phyloP scores from a whole-genome alignment of 2,888 invertebrate species.

The Melinopterus prodromus region DNA sequence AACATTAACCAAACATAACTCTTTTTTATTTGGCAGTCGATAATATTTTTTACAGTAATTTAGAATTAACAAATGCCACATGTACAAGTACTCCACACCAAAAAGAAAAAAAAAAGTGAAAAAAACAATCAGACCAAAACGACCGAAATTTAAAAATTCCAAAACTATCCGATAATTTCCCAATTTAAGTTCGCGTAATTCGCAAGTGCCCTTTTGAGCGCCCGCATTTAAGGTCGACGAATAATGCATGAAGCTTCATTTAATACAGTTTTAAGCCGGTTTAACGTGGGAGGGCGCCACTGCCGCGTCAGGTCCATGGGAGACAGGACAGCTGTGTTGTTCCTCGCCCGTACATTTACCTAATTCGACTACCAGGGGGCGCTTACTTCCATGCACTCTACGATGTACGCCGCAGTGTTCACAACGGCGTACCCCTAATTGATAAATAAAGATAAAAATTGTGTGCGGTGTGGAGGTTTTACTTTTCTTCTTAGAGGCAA shows the following conservation, averaged over 20 bases:
- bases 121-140: too few species aligned
- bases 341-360: not conserved
- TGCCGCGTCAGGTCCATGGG: constrained; percentile 50
- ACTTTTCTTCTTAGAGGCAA: not conserved
- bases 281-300: constrained; percentile 46
- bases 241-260: constrained; percentile 58
- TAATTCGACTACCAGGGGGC: not conserved
- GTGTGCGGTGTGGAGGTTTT: not conserved
- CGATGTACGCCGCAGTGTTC: not conserved
- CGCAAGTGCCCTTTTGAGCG: too few species aligned
- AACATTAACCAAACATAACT: too few species aligned
- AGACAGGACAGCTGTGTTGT: constrained; percentile 50
- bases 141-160: too few species aligned
- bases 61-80: too few species aligned
- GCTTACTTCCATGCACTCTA: not conserved
- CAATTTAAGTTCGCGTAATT: too few species aligned
- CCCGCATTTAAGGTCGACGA: constrained; percentile 42
- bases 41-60: too few species aligned
- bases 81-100: too few species aligned
- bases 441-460: not conserved
- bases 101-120: too few species aligned
- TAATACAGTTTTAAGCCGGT: constrained; percentile 58
- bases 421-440: not conserved
- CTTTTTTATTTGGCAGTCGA: too few species aligned
- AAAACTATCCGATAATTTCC: too few species aligned